Evolutionary conservation across 23 tunicate species (phyloP).

Genomic region (Oikopleura albicans): DNA sequence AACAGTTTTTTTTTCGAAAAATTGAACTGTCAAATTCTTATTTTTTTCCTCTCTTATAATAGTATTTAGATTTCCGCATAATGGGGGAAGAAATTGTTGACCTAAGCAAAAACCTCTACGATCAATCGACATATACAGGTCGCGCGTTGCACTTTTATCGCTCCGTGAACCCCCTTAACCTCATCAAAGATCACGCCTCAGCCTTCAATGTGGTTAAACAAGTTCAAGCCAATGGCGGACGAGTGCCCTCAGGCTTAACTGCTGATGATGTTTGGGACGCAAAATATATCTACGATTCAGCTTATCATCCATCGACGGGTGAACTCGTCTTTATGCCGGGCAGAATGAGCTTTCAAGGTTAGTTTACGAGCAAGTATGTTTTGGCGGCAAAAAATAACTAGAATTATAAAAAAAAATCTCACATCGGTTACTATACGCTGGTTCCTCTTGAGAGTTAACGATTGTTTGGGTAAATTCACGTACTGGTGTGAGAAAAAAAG

Average conservation of each 20-base stretch:
- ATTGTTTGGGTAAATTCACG: too few species aligned
- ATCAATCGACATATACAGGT: not conserved
- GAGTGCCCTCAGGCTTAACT: not conserved
- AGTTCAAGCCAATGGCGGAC: not conserved
- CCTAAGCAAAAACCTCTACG: not conserved
- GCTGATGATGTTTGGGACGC: not conserved
- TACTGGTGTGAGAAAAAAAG: too few species aligned
- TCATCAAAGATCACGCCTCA: not conserved
- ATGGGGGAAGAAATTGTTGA: not conserved
- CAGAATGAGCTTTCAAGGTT: conserved; percentile 17
- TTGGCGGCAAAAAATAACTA: too few species aligned
- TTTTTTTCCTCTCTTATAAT: too few species aligned
- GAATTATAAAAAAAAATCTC: too few species aligned
- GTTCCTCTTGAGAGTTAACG: too few species aligned
- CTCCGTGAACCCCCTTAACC: conserved; percentile 1
- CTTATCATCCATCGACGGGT: conserved; percentile 1
- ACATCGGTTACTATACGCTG: too few species aligned
- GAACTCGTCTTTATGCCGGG: not conserved
- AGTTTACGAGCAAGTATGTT: too few species aligned
- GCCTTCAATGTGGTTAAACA: not conserved
- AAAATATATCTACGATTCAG: conserved; percentile 1
- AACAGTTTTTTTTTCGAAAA: too few species aligned
- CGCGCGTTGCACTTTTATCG: conserved; percentile 3
- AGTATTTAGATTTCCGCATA: too few species aligned
- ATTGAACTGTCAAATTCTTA: too few species aligned